Evolutionary conservation across 2,888 invertebrate genomes (phyloP), one percentile per base, ranked within the genome.

Genomic region (Heliconius sara): DNA sequence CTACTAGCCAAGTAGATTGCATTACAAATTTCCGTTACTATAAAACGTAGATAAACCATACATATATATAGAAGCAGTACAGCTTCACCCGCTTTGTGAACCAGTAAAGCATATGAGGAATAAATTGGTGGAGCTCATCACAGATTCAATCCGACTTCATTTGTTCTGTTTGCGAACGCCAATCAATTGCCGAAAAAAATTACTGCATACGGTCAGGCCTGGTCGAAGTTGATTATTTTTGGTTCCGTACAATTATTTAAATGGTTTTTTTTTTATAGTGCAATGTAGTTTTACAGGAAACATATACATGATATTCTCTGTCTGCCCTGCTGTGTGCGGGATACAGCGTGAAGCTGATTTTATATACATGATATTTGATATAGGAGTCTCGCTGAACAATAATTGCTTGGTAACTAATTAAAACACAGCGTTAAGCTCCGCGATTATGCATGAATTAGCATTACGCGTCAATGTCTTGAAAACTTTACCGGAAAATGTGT

Each of bases 141-240:
- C 91, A 90, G 91, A 93, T 93, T 93, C 93, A 91, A 93, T 94
- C 87, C 85, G 82, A 85, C 86, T 91, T 92, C 91, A 92, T 93
- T 92, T 93, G 89, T 87, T 93, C 91, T 93, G 90, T 93, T 93
- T 92, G 89, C 87, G 79, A 82, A 88, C 90, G 89, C 90, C 93
- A 93, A 93, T 94, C 92, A 92, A 92, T 92, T 91, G 92, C 86
- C 90, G 89, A 93, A 93, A 93, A 92, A 92, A 92, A 89, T 86
- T 85, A 86, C 80, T 80, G 86, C 78, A 78, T 78, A 86, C 82
- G 77, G 47, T 71, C 72, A 83, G 82, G 47, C 47, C 60, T 74
- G 68, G 60, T 78, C 39, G 27, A 5, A 16, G 1, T 25, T 30
- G 13, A 9, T 43, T 13, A 12, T 52, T n/a, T 34, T 4, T 77